A percentile compares a stretch with the other conserved stretches of the same genome.
Evolutionary conservation across 2,113 vertebrate species (phyloP).

Genomic region (Pterocles gutturalis): DNA sequence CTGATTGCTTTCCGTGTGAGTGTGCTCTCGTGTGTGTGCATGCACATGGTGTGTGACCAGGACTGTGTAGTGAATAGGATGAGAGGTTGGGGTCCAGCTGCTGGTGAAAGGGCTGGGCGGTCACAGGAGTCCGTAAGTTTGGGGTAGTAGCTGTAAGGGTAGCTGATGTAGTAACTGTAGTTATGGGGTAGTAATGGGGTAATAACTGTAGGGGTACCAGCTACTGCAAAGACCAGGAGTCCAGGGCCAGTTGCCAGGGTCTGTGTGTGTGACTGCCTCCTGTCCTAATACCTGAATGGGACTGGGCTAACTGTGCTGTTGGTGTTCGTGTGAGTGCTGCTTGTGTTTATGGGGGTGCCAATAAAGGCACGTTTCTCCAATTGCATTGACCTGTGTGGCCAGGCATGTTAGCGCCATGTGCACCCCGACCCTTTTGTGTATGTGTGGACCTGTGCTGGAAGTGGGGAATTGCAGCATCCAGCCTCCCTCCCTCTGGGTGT

Average conservation of each 20-base stretch:
- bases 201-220: neutral
- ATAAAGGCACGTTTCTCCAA: accelerated
- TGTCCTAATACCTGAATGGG: neutral
- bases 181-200: no score
- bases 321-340: neutral
- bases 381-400: neutral
- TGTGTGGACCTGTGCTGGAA: accelerated
- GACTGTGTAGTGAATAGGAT: neutral
- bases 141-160: neutral
- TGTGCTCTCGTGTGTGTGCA: accelerated
- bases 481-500: neutral
- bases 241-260: neutral
- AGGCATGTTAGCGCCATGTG: neutral
- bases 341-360: neutral
- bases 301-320: neutral
- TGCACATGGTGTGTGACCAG: neutral
- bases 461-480: accelerated
- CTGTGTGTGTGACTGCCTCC: neutral
- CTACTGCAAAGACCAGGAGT: neutral
- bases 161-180: no score
- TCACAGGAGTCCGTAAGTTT: neutral
- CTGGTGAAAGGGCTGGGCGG: accelerated
- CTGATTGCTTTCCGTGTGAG: neutral
- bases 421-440: neutral
- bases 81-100: accelerated